Evolutionary conservation across 2,113 vertebrate species (phyloP).

Genomic region (Myodes glareolus): DNA sequence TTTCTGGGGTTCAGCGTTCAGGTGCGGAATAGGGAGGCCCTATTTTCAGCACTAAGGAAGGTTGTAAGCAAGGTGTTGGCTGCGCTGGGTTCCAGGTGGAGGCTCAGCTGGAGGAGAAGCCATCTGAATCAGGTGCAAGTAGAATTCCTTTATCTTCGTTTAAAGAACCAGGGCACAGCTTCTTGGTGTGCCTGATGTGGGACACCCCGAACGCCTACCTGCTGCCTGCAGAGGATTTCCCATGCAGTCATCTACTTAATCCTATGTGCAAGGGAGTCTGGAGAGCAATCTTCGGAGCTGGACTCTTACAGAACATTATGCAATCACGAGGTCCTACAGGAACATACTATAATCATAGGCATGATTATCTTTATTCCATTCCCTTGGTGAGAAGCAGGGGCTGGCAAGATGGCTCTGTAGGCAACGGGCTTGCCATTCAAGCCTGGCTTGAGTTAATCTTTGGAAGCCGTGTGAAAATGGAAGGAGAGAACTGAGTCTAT

Average conservation of each 20-base stretch:
- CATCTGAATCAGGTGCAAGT: neutral
- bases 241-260: neutral
- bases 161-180: neutral
- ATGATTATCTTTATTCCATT: neutral
- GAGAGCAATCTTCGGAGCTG: neutral
- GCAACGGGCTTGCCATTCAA: too few species aligned
- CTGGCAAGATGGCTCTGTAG: neutral
- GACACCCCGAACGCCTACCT: neutral
- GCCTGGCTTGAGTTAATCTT: neutral
- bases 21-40: neutral
- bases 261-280: neutral
- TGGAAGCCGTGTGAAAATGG: neutral
- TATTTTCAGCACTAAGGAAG: neutral
- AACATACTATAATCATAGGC: neutral
- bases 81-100: neutral
- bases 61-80: neutral
- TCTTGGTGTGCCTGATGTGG: neutral
- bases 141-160: neutral
- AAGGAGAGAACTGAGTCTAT: neutral
- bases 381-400: neutral
- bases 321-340: neutral
- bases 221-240: neutral
- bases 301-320: neutral
- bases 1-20: neutral
- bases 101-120: neutral